Base-by-base conservation (phyloP, 2,797 vertebrate genomes). In the Intellagama lesueurii region DNA sequence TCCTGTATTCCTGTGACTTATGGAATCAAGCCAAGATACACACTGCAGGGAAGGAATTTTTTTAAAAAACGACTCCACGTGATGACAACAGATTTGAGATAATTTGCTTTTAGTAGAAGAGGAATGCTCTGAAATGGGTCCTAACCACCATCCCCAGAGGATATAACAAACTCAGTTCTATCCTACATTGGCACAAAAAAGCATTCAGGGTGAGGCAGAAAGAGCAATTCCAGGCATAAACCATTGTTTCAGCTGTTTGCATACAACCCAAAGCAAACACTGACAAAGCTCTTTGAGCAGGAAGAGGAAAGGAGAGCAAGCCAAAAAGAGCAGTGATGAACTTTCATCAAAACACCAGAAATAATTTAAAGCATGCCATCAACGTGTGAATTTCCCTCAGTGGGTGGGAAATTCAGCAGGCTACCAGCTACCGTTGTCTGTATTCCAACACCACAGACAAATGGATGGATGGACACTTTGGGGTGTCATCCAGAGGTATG, bases 171-270 rank as follows among this genome's bases (percentile, higher is more conserved):
- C 32, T 44, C 19, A 19, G 35, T 75, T 88, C 60, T 68, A 83
- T 85, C 40, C 30, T 80, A 69, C 19, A 32, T 40, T 68, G 69
- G 77, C 56, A 86, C 22, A 66, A 64, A 64, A 64, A 35, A 44
- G 64, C 81, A 81, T 30, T 81, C 56, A 52, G n/a, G 77, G 70
- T 75, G 94, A 93, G 73, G 88, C 1, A 92, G 35, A 92, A 0
- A 1, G 83, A 92, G 49, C 75, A 91, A 92, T 79, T 40, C 79
- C 52, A 89, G 26, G 86, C 85, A 86, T 64, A 86, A 94, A 75
- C 85, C 56, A 91, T 84, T 91, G 93, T 94, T 86, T 86, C 56
- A 69, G 72, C 56, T 75, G 92, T 81, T 93, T 94, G 92, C 0
- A 0, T 85, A 86, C 44, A 56, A 87, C 81, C 22, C 47, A 69